These are phyloP conservation scores for Zonotrichia leucophrys DNA, from an alignment of 2,113 vertebrate genomes.

Conservation along the genomic window DNA sequence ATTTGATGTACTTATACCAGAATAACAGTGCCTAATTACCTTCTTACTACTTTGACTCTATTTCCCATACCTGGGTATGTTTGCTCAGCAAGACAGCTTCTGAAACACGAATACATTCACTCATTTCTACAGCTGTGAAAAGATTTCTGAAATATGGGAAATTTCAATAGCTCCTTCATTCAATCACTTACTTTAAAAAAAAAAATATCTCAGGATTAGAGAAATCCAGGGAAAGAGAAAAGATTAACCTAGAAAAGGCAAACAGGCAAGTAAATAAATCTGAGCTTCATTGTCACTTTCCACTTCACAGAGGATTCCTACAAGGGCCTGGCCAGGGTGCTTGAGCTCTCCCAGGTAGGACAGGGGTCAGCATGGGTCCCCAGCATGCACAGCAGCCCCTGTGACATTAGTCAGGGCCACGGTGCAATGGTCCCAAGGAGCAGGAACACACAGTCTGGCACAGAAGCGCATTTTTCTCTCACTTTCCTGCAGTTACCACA, in stretches of 20 bases:
- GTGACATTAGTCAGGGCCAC: neutral
- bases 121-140: neutral
- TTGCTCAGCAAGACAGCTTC: neutral
- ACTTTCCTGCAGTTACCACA: neutral
- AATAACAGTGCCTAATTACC: neutral
- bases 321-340: accelerated
- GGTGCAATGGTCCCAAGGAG: neutral
- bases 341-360: neutral
- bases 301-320: neutral
- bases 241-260: conserved; percentile 7
- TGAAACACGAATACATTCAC: neutral
- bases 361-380: neutral
- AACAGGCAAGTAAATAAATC: neutral
- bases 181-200: neutral
- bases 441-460: neutral
- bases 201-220: neutral
- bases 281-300: neutral
- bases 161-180: neutral
- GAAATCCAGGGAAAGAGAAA: neutral
- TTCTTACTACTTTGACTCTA: neutral
- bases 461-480: neutral
- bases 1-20: neutral
- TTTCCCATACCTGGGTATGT: neutral
- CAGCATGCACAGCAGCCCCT: neutral
- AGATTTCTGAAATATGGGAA: neutral